phyloP scores from a whole-genome alignment of 2,113 vertebrate genomes.

The Rhagologus leucostigma region DNA sequence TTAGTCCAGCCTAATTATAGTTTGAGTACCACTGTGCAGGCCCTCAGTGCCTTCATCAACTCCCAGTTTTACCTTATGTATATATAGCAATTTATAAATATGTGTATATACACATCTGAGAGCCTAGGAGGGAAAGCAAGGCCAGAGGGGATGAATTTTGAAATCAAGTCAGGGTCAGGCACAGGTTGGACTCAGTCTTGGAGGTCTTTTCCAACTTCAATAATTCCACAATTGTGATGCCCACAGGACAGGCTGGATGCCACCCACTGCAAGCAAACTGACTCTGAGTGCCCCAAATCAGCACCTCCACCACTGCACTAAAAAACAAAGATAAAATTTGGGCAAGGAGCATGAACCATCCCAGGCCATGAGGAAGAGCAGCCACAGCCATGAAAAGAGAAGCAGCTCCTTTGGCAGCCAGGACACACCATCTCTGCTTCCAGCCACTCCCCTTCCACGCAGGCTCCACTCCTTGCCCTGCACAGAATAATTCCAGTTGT shows the following conservation, averaged over 20 bases:
- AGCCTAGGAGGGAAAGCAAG: neutral
- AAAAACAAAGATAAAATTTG: neutral
- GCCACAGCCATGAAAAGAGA: neutral
- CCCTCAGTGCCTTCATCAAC: rapidly evolving
- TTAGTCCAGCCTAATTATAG: neutral
- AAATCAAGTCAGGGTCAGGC: neutral
- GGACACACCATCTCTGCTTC: neutral
- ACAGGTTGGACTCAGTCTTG: neutral
- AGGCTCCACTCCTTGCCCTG: neutral
- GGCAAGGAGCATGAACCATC: neutral
- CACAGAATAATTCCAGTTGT: rapidly evolving
- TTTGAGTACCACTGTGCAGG: neutral
- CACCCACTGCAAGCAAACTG: neutral
- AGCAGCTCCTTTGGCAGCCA: neutral
- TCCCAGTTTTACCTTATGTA: neutral
- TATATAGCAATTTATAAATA: neutral
- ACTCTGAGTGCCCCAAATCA: neutral
- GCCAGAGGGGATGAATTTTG: neutral
- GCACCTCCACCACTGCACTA: neutral
- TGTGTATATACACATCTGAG: neutral
- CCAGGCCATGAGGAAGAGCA: neutral
- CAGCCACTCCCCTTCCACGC: neutral
- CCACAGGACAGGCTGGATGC: neutral
- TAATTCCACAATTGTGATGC: rapidly evolving
- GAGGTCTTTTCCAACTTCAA: neutral